Evolutionary conservation across 2,113 vertebrate species (phyloP).

Genomic region (Gadus chalcogrammus): DNA sequence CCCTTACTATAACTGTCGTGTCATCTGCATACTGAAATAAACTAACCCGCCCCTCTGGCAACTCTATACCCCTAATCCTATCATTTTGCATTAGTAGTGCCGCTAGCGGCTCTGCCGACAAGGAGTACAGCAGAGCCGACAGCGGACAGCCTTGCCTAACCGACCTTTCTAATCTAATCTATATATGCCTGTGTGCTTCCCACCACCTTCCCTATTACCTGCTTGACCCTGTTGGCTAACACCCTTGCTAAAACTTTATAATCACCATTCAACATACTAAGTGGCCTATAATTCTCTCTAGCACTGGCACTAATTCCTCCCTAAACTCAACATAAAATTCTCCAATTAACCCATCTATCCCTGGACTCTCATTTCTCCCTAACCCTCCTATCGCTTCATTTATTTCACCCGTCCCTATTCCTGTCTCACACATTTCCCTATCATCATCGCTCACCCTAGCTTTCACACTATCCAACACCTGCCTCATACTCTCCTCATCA

Average conservation of each 20-base stretch:
- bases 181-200: too few species aligned
- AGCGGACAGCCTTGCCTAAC: slow-evolving; percentile 5
- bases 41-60: too few species aligned
- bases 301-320: too few species aligned
- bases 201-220: neutral
- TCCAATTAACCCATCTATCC: neutral
- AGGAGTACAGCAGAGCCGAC: neutral
- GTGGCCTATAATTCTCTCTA: neutral
- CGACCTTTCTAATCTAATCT: neutral
- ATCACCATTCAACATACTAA: neutral
- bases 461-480: neutral
- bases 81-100: too few species aligned
- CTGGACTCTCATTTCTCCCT: neutral
- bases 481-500: neutral
- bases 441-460: neutral
- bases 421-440: neutral
- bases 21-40: too few species aligned
- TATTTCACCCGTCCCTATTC: neutral
- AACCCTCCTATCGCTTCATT: neutral
- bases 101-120: neutral
- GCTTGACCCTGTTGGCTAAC: neutral
- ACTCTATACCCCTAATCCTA: too few species aligned
- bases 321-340: neutral
- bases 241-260: neutral
- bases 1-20: too few species aligned